A percentile compares a stretch with the other conserved stretches of the same genome.
Evolutionary conservation across 2,888 invertebrate genomes (phyloP).

Genomic region (Eulithis testata): DNA sequence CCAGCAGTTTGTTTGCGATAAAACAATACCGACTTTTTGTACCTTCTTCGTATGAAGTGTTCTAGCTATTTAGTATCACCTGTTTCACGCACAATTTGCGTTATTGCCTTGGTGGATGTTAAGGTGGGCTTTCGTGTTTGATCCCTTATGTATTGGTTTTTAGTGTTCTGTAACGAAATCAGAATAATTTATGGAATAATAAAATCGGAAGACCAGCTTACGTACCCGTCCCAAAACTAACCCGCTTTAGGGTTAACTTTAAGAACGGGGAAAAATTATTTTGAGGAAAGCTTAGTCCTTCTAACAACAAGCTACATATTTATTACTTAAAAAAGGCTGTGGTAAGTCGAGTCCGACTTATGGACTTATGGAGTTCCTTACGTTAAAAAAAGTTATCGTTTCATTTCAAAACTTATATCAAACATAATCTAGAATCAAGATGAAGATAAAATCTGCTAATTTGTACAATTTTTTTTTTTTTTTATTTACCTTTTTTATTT

Average conservation of each 20-base stretch:
- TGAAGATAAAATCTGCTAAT: too few species aligned
- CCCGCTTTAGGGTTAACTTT: not conserved
- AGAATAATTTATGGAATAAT: conserved; percentile 25
- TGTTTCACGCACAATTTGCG: conserved; percentile 42
- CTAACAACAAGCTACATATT: too few species aligned
- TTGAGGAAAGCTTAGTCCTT: too few species aligned
- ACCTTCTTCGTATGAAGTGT: conserved; percentile 1
- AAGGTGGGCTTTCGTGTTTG: conserved; percentile 29
- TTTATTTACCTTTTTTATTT: too few species aligned
- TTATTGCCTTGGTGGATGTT: conserved; percentile 36
- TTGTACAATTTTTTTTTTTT: too few species aligned
- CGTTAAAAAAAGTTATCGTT: too few species aligned
- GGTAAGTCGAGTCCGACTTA: too few species aligned
- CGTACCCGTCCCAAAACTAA: not conserved
- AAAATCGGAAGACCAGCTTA: conserved; percentile 2
- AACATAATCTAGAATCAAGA: too few species aligned
- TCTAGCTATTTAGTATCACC: conserved; percentile 3
- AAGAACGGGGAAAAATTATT: not conserved
- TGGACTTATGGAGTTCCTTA: too few species aligned
- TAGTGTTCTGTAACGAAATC: conserved; percentile 29
- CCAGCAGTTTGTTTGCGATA: too few species aligned
- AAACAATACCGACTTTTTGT: not conserved
- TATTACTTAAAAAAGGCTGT: too few species aligned
- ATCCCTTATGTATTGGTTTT: conserved; percentile 29
- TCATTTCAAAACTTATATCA: too few species aligned